A percentile compares a stretch with the other conserved stretches of the same genome.
Evolutionary conservation across 1,140 invertebrate genomes (phyloP).

Genomic region (Drosophila carrolli): DNA sequence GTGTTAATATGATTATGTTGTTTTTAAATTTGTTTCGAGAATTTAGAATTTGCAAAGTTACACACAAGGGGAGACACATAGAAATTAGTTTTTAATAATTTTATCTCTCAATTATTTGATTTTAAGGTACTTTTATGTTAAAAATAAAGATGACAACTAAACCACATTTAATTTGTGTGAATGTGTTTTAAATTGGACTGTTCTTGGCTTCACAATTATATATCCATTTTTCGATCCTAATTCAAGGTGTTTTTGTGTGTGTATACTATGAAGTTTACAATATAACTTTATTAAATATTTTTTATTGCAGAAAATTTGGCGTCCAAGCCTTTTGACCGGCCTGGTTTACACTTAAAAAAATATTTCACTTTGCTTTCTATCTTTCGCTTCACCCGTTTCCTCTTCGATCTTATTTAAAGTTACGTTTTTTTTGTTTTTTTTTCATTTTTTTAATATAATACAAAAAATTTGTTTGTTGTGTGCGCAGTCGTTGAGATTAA

Average conservation of each 20-base stretch:
- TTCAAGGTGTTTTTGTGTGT: slow-evolving; percentile 32
- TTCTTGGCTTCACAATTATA: slow-evolving; percentile 21
- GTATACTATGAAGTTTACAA: slow-evolving; percentile 64
- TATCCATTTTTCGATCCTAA: slow-evolving; percentile 10
- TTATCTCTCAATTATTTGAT: slow-evolving; percentile 22
- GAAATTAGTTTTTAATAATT: slow-evolving; percentile 34
- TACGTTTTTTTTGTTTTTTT: slow-evolving; percentile 31
- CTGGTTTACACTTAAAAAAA: slow-evolving; percentile 78
- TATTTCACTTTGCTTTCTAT: slow-evolving; percentile 59
- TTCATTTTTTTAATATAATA: slow-evolving; percentile 60
- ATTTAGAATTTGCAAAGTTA: slow-evolving; percentile 38
- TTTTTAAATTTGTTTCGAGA: slow-evolving; percentile 13
- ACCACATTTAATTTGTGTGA: slow-evolving; percentile 36
- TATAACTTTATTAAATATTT: slow-evolving; percentile 39
- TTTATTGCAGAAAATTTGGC: slow-evolving; percentile 82
- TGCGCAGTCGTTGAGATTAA: slow-evolving; percentile 79
- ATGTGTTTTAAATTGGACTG: slow-evolving; percentile 31
- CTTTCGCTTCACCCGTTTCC: slow-evolving; percentile 17
- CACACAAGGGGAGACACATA: slow-evolving; percentile 44
- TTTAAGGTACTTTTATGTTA: slow-evolving; percentile 58
- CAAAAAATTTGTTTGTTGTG: slow-evolving; percentile 80
- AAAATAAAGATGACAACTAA: slow-evolving; percentile 27
- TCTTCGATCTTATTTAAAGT: slow-evolving; percentile 37
- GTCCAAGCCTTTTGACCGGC: slow-evolving; percentile 54
- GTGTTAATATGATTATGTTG: slow-evolving; percentile 50